These are phyloP conservation scores for Loriculus beryllinus DNA, from an alignment of 2,797 vertebrate genomes.

Conservation along the genomic window DNA sequence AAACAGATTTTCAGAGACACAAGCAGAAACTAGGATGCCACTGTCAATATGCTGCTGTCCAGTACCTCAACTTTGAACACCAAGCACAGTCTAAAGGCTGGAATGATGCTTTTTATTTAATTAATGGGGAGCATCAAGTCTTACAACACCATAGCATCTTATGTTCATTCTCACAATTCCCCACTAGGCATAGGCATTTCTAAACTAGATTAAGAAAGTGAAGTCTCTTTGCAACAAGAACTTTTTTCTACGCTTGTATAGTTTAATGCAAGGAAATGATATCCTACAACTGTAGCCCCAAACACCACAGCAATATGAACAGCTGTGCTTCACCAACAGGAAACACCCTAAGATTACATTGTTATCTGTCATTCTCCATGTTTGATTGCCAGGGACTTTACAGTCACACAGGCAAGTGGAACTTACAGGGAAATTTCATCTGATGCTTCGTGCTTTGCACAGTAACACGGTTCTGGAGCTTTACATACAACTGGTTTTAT, in stretches of 20 bases:
- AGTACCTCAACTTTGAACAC: background rate
- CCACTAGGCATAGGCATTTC: accelerated
- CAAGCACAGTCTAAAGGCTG: background rate
- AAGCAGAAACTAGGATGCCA: background rate
- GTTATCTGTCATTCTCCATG: background rate
- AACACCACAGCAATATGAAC: background rate
- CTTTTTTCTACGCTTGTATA: background rate
- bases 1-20: background rate
- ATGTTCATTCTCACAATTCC: background rate
- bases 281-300: background rate
- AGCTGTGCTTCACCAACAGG: background rate
- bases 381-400: background rate
- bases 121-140: background rate
- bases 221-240: background rate
- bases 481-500: background rate
- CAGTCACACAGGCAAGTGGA: background rate
- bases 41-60: background rate
- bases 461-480: accelerated
- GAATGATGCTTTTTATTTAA: background rate
- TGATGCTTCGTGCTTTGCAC: background rate
- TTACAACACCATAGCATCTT: background rate
- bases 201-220: background rate
- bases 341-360: background rate
- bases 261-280: background rate
- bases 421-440: background rate